Conservation (phyloP, 1,140 invertebrate genomes). For the Hesperophylax magnus region DNA sequence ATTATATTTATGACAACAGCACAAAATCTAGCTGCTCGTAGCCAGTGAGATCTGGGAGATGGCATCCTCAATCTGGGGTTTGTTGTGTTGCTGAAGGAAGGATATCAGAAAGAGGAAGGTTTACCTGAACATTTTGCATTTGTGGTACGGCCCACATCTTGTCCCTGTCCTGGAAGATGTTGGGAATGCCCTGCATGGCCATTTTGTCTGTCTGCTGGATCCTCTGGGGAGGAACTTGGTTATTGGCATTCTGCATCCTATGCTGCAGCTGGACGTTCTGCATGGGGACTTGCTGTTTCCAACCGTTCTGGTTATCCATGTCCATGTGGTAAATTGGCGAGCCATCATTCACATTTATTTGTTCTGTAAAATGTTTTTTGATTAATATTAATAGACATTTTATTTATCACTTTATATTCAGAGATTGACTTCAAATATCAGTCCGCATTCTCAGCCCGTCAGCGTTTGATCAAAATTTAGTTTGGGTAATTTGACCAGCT, state of each 20-base stretch:
- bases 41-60: too few relatives aligned
- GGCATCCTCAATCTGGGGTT: too few relatives aligned
- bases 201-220: constrained; percentile 49
- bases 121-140: constrained; percentile 50
- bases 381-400: too few relatives aligned
- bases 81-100: too few relatives aligned
- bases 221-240: constrained; percentile 37
- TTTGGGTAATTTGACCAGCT: too few relatives aligned
- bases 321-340: constrained; percentile 53
- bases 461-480: too few relatives aligned
- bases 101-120: neutral
- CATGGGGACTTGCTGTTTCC: constrained; percentile 46
- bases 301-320: constrained; percentile 47
- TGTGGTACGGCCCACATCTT: constrained; percentile 57
- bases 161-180: constrained; percentile 55
- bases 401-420: neutral
- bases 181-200: constrained; percentile 47
- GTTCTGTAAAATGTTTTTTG: constrained; percentile 19
- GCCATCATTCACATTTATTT: constrained; percentile 50
- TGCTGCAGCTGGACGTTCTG: constrained; percentile 44
- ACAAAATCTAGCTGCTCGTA: too few relatives aligned
- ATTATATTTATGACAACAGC: too few relatives aligned
- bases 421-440: neutral
- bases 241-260: constrained; percentile 47
- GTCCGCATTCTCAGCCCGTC: too few relatives aligned